phyloP scores from a whole-genome alignment of 2,797 vertebrate genomes.

The Lepilemur septentrionalis region DNA sequence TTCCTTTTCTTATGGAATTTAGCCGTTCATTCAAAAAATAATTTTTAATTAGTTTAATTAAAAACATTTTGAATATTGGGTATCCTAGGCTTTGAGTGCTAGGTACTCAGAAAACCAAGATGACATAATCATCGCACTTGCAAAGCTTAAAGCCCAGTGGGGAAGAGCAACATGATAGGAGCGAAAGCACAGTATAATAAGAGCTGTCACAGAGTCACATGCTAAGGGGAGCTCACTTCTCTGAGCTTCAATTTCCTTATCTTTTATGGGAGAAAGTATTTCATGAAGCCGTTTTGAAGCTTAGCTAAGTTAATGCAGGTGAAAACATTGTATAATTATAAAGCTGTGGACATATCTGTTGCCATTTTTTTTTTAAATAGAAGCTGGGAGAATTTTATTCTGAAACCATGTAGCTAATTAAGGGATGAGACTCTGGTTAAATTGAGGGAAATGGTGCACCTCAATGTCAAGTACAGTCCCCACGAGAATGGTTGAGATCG shows the following conservation, averaged over 20 bases:
- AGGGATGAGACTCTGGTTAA: background rate
- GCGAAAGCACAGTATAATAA: background rate
- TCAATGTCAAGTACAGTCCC: background rate
- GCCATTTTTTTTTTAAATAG: background rate
- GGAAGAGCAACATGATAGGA: rapidly evolving
- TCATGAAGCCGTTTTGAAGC: background rate
- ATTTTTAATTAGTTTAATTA: background rate
- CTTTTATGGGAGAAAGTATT: background rate
- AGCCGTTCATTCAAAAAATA: background rate
- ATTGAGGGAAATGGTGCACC: no score
- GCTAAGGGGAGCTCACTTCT: background rate
- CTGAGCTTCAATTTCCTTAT: background rate
- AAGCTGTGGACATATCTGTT: background rate
- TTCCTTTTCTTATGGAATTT: background rate
- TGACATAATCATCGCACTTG: background rate
- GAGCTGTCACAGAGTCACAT: rapidly evolving
- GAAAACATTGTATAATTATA: background rate
- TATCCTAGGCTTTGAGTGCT: background rate
- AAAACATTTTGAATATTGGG: background rate
- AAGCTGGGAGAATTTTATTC: background rate
- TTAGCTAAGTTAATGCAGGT: background rate
- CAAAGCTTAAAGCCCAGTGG: background rate
- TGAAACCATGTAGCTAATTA: background rate
- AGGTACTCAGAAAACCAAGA: background rate
- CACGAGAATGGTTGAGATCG: background rate